Conservation (phyloP, 1,140 invertebrate genomes). For the Aleiodes sp. region DNA sequence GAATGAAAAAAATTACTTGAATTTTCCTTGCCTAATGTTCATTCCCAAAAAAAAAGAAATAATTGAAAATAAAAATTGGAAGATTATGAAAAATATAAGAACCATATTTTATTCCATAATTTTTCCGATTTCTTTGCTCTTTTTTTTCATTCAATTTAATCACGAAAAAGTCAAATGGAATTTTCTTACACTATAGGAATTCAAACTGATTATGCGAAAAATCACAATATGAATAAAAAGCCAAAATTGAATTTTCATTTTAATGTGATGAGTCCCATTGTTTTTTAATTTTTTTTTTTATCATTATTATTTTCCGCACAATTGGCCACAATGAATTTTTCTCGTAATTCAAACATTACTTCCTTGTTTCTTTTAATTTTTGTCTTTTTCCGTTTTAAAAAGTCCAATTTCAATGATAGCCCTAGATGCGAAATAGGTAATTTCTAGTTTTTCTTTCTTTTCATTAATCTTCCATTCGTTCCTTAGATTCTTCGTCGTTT, state of each 20-base stretch:
- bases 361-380: neutral
- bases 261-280: neutral
- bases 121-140: neutral
- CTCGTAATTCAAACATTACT: constrained; percentile 4
- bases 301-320: neutral
- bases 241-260: neutral
- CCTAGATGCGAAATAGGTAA: neutral
- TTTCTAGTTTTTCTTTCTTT: neutral
- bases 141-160: neutral
- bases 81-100: no score
- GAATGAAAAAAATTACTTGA: neutral
- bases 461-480: neutral
- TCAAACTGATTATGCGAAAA: constrained; percentile 21
- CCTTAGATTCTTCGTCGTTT: neutral
- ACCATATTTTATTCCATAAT: no score
- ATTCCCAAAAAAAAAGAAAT: no score
- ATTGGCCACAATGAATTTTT: constrained; percentile 1
- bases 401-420: neutral
- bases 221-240: constrained; percentile 21
- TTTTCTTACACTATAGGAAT: constrained; percentile 18
- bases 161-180: neutral
- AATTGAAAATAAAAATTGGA: no score
- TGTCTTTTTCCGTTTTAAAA: neutral
- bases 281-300: neutral
- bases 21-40: neutral